phyloP scores from a whole-genome alignment of 2,113 vertebrate genomes.

The Syngnathus floridae region DNA sequence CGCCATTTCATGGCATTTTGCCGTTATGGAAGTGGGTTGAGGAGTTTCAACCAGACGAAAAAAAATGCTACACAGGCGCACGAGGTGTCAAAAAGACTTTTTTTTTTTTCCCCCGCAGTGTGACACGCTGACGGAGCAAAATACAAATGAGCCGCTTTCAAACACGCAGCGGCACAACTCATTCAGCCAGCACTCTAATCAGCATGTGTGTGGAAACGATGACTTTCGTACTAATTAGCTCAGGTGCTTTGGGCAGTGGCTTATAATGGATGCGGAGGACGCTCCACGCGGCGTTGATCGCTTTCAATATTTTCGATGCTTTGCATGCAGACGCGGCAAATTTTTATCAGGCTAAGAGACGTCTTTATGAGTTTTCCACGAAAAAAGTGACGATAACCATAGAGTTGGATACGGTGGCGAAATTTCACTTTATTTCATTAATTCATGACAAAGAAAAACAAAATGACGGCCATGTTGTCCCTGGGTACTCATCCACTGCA shows the following conservation, averaged over 20 bases:
- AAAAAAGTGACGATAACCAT: too few species aligned
- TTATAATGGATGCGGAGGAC: background rate
- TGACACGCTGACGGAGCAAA: conserved; percentile 54
- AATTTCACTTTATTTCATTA: too few species aligned
- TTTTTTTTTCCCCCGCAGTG: conserved; percentile 40
- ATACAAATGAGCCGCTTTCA: conserved; percentile 41
- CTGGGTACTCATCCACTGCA: conserved; percentile 10
- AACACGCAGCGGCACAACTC: background rate
- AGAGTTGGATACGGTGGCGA: background rate
- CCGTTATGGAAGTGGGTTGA: background rate
- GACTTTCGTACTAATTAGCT: conserved; percentile 3
- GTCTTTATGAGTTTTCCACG: too few species aligned
- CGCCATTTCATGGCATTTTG: background rate
- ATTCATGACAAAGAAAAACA: too few species aligned
- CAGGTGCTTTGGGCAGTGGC: conserved; percentile 1
- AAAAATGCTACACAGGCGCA: conserved; percentile 16
- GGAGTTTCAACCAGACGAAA: background rate
- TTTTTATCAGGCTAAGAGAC: background rate
- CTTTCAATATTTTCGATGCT: background rate
- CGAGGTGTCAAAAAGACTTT: conserved; percentile 27
- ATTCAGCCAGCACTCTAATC: background rate
- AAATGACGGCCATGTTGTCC: background rate
- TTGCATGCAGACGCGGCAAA: background rate
- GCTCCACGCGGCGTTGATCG: background rate
- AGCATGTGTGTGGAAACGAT: background rate